A percentile compares a stretch with the other conserved stretches of the same genome.
phyloP scores from a whole-genome alignment of 2,888 invertebrate genomes.

The Sicus ferrugineus region DNA sequence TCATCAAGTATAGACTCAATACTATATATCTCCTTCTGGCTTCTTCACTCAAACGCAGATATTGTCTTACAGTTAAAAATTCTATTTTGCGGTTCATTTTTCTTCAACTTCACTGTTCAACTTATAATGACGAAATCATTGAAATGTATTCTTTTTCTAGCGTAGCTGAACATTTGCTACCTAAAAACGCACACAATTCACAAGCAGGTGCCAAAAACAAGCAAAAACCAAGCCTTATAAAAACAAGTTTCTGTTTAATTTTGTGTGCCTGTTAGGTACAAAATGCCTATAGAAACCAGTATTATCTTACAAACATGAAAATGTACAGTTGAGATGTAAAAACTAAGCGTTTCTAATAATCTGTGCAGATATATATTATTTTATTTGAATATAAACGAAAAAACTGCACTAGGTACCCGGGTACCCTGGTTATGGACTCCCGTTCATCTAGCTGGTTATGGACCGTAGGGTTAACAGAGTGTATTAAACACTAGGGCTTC shows the following conservation, averaged over 20 bases:
- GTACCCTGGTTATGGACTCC: slow-evolving; percentile 18
- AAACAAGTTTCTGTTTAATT: slow-evolving; percentile 36
- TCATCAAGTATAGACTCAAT: slow-evolving; percentile 26
- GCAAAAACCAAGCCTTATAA: slow-evolving; percentile 36
- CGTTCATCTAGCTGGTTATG: background rate
- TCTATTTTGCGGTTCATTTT: slow-evolving; percentile 35
- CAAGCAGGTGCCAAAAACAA: slow-evolving; percentile 36
- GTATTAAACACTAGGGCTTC: background rate
- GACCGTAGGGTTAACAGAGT: background rate
- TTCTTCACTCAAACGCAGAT: slow-evolving; percentile 36
- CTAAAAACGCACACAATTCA: slow-evolving; percentile 33
- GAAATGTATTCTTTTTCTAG: slow-evolving; percentile 27
- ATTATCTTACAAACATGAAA: slow-evolving; percentile 32
- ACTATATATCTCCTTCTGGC: slow-evolving; percentile 29
- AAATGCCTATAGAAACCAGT: slow-evolving; percentile 21
- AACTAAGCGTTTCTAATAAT: slow-evolving; percentile 32
- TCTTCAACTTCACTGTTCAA: slow-evolving; percentile 37
- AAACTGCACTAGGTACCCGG: slow-evolving; percentile 32
- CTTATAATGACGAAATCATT: slow-evolving; percentile 27
- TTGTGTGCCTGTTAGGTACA: slow-evolving; percentile 19
- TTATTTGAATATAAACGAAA: slow-evolving; percentile 28
- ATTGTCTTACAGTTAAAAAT: slow-evolving; percentile 34
- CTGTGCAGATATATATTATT: slow-evolving; percentile 32
- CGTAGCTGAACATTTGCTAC: slow-evolving; percentile 28
- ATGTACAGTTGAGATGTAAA: slow-evolving; percentile 35